These are phyloP conservation scores for Ferrisia virgata DNA, from an alignment of 2,888 invertebrate genomes.

Conservation along the genomic window DNA sequence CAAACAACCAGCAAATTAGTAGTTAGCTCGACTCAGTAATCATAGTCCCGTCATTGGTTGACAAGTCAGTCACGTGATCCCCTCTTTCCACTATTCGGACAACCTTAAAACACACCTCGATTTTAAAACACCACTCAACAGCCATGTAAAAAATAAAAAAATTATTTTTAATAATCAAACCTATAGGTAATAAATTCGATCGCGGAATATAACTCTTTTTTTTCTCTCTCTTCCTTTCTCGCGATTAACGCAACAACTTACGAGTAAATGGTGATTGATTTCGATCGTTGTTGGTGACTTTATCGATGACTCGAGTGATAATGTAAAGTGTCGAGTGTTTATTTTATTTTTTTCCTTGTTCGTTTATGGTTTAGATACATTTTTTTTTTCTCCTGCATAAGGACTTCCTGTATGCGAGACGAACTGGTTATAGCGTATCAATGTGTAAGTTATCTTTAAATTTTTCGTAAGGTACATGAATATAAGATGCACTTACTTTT, in stretches of 20 bases:
- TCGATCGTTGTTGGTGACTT: background rate
- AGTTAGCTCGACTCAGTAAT: constrained; percentile 37
- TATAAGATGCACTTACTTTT: no score
- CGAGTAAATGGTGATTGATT: background rate
- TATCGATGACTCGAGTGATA: background rate
- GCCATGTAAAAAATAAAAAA: background rate
- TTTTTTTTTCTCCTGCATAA: no score
- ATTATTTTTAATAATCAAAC: constrained; percentile 17
- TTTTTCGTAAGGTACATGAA: no score
- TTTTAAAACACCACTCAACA: constrained; percentile 5
- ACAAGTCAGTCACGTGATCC: constrained; percentile 39
- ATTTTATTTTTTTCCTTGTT: no score
- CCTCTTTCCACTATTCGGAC: constrained; percentile 35
- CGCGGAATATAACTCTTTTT: background rate
- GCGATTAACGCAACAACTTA: no score
- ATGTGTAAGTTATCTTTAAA: no score
- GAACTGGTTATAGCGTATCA: no score
- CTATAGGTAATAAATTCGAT: constrained; percentile 1
- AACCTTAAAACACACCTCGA: constrained; percentile 44
- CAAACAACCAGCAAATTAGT: constrained; percentile 31
- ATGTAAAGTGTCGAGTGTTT: background rate
- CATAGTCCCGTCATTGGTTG: constrained; percentile 37
- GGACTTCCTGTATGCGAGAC: no score
- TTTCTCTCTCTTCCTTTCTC: background rate
- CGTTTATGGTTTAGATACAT: no score